Conservation (phyloP, 2,797 vertebrate genomes). For the Uromys caudimaculatus region DNA sequence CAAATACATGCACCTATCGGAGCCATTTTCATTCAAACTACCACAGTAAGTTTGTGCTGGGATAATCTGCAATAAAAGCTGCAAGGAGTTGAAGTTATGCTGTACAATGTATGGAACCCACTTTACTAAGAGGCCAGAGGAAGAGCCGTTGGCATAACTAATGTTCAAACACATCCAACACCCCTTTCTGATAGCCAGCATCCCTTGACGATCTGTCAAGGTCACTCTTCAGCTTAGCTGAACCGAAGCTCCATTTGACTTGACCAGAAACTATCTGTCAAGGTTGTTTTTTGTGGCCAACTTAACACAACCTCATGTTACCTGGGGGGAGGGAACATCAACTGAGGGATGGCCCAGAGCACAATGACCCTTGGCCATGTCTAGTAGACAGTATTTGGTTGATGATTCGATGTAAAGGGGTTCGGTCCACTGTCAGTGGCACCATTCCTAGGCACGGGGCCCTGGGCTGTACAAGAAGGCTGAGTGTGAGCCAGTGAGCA, state of each 20-base stretch:
- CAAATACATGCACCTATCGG: not conserved
- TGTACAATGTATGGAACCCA: not conserved
- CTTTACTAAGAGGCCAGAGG: not conserved
- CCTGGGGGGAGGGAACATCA: not conserved
- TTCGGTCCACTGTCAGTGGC: too few species aligned
- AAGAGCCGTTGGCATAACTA: accelerated
- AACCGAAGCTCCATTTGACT: not conserved
- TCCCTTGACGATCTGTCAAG: not conserved
- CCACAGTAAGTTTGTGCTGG: not conserved
- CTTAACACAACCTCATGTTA: not conserved
- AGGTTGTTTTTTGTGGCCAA: too few species aligned
- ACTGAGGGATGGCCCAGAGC: not conserved
- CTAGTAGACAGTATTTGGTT: not conserved
- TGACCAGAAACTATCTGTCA: not conserved
- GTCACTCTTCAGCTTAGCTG: not conserved
- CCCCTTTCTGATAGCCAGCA: not conserved
- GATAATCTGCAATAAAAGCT: not conserved
- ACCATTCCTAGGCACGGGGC: not conserved
- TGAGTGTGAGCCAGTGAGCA: not conserved
- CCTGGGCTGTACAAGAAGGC: not conserved
- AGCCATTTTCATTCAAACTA: not conserved
- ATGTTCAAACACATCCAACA: too few species aligned
- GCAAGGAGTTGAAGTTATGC: not conserved
- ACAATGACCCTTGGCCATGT: accelerated
- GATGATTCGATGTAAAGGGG: not conserved